Percentiles rank a stretch among this genome's conserved stretches.
Conservation (phyloP, 2,888 invertebrate species). For the Monopis laevigella region DNA sequence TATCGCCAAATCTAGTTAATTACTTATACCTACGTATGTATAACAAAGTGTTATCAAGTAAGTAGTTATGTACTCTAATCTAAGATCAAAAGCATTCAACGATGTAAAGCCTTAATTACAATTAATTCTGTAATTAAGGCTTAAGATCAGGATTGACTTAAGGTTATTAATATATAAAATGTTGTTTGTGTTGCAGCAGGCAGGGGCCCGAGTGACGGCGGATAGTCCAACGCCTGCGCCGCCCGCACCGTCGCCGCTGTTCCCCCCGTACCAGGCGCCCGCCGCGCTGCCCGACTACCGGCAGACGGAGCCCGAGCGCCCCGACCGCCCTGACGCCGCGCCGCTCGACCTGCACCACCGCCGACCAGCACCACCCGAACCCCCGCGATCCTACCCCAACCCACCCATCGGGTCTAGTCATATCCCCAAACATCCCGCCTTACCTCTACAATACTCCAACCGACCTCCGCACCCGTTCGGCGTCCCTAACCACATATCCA, state of each 20-base stretch:
- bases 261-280: conserved; percentile 58
- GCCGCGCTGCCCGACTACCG: conserved; percentile 58
- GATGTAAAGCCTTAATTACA: too few relatives aligned
- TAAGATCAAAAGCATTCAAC: too few relatives aligned
- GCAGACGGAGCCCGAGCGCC: conserved; percentile 67
- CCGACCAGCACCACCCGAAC: conserved; percentile 32
- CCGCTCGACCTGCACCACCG: conserved; percentile 27
- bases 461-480: conserved; percentile 52
- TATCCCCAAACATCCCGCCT: conserved; percentile 62
- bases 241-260: conserved; percentile 40
- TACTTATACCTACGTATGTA: too few relatives aligned
- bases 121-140: too few relatives aligned
- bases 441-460: conserved; percentile 45
- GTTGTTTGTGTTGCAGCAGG: too few relatives aligned
- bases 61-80: too few relatives aligned
- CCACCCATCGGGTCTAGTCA: conserved; percentile 63
- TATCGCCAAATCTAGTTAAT: too few relatives aligned
- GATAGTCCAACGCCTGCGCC: conserved; percentile 53
- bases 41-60: too few relatives aligned
- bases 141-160: too few relatives aligned
- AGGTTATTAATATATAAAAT: too few relatives aligned
- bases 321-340: conserved; percentile 31
- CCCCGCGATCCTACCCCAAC: conserved; percentile 41
- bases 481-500: conserved; percentile 54
- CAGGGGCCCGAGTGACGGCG: conserved; percentile 55